phyloP scores from a whole-genome alignment of 2,113 vertebrate genomes.

The Callipepla californica region DNA sequence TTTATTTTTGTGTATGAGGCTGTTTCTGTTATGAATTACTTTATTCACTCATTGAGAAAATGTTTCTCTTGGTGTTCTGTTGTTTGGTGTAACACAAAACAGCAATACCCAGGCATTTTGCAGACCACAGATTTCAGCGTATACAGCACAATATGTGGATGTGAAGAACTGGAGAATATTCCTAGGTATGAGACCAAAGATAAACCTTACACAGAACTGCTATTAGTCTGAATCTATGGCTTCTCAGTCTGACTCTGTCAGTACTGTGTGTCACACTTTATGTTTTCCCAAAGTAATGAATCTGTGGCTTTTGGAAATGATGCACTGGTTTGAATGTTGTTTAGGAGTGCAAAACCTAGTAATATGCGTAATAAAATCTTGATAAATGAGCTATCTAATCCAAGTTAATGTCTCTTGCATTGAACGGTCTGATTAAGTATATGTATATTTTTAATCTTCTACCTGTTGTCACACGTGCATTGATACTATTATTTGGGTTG shows the following conservation, averaged over 20 bases:
- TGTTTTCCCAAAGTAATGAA: not conserved
- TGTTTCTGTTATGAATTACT: not conserved
- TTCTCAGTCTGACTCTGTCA: not conserved
- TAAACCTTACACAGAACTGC: not conserved
- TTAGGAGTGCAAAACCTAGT: not conserved
- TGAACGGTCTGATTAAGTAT: not conserved
- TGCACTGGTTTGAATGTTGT: not conserved
- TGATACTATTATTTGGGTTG: not conserved
- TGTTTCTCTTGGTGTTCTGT: not conserved
- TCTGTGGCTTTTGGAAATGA: not conserved
- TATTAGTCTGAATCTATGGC: not conserved
- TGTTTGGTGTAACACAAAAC: not conserved
- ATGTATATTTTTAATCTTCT: not conserved
- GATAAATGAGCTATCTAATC: not conserved
- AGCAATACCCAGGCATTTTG: not conserved
- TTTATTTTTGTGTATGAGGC: not conserved
- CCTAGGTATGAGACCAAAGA: not conserved
- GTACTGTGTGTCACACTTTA: not conserved
- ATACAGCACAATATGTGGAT: rapidly evolving
- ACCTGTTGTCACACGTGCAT: not conserved
- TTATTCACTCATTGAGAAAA: not conserved
- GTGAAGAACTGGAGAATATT: not conserved
- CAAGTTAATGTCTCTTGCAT: not conserved
- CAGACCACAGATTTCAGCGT: not conserved
- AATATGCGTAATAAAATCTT: not conserved